Evolutionary conservation across 1,140 invertebrate species (phyloP), one percentile per base, ranked within the genome.

Genomic region (Kradibia gibbosae): DNA sequence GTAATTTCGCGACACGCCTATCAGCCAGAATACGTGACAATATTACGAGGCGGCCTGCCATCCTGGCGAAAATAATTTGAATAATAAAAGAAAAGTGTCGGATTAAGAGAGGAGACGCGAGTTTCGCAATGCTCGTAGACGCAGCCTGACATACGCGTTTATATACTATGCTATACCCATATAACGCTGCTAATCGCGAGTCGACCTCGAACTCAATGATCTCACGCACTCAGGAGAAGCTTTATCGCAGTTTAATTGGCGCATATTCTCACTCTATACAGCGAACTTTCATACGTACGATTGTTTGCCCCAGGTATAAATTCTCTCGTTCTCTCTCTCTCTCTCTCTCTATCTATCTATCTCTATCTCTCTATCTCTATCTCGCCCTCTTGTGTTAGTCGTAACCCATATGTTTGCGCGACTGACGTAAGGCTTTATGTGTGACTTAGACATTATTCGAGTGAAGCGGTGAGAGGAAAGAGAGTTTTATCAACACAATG

Each of bases 171-270:
- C 22, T 55, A 25, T n/a, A 55, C 22, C 57, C 31, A 20, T 34
- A 62, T 45, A 45, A 45, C 28, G 28, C 31, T 20, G 62, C 71
- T 78, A 82, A 78, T 82, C 76, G 42, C 62, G 28, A 36, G 34
- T 45, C 57, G 76, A 48, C 81, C 81, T 82, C 81, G 81, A 82
- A 74, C 81, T 75, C 81, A 77, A 82, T 82, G 81, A 82, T 82
- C 81, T 82, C 81, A 82, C 81, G 45, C 45, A 42, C 60, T 65
- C 67, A 48, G n/a, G 22, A 36, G 65, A 39, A 79, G 62, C 28
- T 39, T 71, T 78, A 71, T 70, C 77, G 65, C 62, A 28, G 60
- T 53, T 82, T 82, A 82, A 82, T 82, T 76, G 73, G 67, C 80
- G 80, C 42, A 28, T 39, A n/a, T 17, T 4, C 3, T 31, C 65